Evolutionary conservation across 2,113 vertebrate genomes (phyloP).

Genomic region (Dromiciops gliroides): DNA sequence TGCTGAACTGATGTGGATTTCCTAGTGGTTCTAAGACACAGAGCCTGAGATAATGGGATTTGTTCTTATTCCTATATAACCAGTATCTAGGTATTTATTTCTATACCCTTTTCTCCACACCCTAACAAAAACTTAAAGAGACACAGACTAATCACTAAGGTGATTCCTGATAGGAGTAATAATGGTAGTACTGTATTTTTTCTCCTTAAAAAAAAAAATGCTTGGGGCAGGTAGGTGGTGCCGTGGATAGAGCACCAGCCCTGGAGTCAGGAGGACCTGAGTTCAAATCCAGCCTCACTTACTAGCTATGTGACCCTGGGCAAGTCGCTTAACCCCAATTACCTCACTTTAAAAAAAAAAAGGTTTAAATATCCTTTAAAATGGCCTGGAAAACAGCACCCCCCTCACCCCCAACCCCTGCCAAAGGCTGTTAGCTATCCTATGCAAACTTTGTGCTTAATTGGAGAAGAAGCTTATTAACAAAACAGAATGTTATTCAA

Average conservation of each 20-base stretch:
- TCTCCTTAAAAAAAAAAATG: background rate
- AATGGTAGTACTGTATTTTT: background rate
- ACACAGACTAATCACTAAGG: background rate
- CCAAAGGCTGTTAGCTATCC: conserved; percentile 13
- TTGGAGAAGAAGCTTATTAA: conserved; percentile 37
- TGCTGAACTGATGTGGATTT: background rate
- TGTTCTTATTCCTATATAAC: background rate
- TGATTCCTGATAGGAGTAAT: background rate
- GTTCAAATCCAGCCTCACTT: no score
- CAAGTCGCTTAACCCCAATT: no score
- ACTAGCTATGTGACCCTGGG: no score
- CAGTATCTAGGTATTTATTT: conserved; percentile 23
- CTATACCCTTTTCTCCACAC: background rate
- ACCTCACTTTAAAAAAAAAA: no score
- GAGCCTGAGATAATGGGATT: background rate
- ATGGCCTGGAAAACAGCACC: background rate
- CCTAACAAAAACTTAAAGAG: conserved; percentile 19
- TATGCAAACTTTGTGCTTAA: conserved; percentile 40
- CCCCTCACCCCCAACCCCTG: background rate
- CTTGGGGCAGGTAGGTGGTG: no score
- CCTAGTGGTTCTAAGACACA: background rate
- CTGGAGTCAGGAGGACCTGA: no score
- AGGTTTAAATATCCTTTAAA: background rate
- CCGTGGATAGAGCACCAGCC: no score
- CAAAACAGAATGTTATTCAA: conserved; percentile 13